Base-by-base conservation (phyloP, 2,888 invertebrate genomes). In the Anarsia innoxiella region DNA sequence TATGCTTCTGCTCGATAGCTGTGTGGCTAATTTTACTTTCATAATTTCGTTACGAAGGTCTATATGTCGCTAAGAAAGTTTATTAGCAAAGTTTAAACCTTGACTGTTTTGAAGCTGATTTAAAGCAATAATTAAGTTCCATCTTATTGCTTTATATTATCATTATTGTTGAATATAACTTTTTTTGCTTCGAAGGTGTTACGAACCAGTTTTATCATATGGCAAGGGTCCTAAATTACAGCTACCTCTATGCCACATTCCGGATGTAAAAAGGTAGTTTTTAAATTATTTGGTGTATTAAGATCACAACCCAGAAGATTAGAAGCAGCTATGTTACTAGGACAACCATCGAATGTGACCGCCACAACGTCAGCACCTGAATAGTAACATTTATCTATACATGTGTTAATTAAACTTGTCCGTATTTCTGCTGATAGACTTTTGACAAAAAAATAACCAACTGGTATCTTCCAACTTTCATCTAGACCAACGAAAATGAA, bases 381-480 rank as follows among this genome's bases (percentile, higher is more conserved):
- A 0, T 50, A 44, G 14, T 52, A 40, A 33, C 57, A 60, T 32
- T 51, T 53, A 4, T 31, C 13, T 26, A 58, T 42, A 19, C 49
- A 51, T 6, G 33, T 39, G 8, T 32, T 51, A 9, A 58, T 48
- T 34, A 56, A 46, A 32, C 46, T 45, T 6, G 45, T 46, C 36
- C 53, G 52, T 36, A 45, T 51, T 37, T 52, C 39, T 2, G 49
- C 51, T 10, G 12, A 38, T 3, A 66, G 31, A 5, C 56, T 49
- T 11, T 48, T 29, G 13, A 49, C 44, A 16, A 65, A 47, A 45
- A 62, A 68, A 40, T 65, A 65, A 0, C 55, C 62, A 4, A 66
- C 42, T 12, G 59, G 65, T 8, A 66, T 25, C 46, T 65, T 63
- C 58, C 57, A 63, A 5, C 39, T 42, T 37, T 55, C 48, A 42